Percentiles rank a stretch among this genome's conserved stretches.
Conservation (phyloP, 2,888 invertebrate genomes). For the Erannis defoliaria region DNA sequence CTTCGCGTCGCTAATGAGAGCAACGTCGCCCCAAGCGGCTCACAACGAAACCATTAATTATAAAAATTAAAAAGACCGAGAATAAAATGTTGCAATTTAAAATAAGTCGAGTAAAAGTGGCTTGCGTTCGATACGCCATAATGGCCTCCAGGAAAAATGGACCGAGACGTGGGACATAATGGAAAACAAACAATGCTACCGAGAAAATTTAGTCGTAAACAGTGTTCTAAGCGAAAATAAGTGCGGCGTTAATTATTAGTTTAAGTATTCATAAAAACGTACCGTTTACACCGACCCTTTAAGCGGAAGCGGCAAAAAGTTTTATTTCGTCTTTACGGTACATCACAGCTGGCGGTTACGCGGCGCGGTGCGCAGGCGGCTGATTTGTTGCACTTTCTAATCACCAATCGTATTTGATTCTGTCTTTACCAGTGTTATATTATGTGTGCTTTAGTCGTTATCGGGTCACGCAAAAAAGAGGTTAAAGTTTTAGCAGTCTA, state of each 20-base stretch:
- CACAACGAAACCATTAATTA: slow-evolving; percentile 68
- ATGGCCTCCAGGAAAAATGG: slow-evolving; percentile 66
- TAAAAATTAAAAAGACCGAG: slow-evolving; percentile 66
- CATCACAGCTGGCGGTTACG: slow-evolving; percentile 64
- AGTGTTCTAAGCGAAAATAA: slow-evolving; percentile 72
- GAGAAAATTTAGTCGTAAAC: slow-evolving; percentile 73
- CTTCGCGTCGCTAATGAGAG: slow-evolving; percentile 45
- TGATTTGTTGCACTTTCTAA: slow-evolving; percentile 28
- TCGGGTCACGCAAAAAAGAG: too few species aligned
- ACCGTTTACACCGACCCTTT: slow-evolving; percentile 55
- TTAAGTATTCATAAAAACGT: slow-evolving; percentile 76
- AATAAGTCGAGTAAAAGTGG: slow-evolving; percentile 62
- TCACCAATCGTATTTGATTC: neutral
- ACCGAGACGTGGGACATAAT: slow-evolving; percentile 62
- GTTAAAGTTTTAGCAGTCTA: too few species aligned
- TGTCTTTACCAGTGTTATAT: too few species aligned
- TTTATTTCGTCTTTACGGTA: slow-evolving; percentile 64
- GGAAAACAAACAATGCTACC: slow-evolving; percentile 70
- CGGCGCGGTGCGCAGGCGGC: slow-evolving; percentile 47
- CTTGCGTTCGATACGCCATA: slow-evolving; percentile 68
- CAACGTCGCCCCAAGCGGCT: slow-evolving; percentile 47
- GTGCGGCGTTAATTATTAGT: slow-evolving; percentile 78
- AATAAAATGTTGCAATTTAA: slow-evolving; percentile 61
- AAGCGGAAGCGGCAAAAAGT: slow-evolving; percentile 60
- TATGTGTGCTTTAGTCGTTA: too few species aligned